Base-by-base conservation (phyloP, 2,888 invertebrate species). In the Scotopteryx bipunctaria region DNA sequence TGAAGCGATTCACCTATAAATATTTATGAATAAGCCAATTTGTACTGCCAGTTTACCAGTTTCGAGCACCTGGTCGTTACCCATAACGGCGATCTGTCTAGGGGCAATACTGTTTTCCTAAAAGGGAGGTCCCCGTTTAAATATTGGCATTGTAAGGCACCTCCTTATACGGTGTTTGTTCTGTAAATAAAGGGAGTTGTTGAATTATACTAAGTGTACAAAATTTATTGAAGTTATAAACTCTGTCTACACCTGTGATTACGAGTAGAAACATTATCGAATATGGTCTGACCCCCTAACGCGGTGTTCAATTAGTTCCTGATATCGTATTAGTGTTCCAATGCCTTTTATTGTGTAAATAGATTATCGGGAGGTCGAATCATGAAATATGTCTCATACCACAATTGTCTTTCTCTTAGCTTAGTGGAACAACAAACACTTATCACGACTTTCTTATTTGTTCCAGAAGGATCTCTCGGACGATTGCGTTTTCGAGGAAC, bases 401-500 rank as follows among this genome's bases (percentile, higher is more conserved):
- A n/a, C n/a, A n/a, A n/a, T n/a, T n/a, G n/a, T n/a, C n/a, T n/a
- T n/a, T n/a, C n/a, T n/a, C n/a, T n/a, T n/a, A n/a, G n/a, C n/a
- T n/a, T n/a, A n/a, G n/a, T n/a, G n/a, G n/a, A n/a, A n/a, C n/a
- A 11, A 23, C 32, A 32, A 25, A 19, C 36, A 64, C 64, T 74
- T 68, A 78, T 68, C 62, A 61, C 64, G 61, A 61, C 43, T 43
- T 71, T 82, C 78, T 83, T 71, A 72, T 73, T 91, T 93, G 92
- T 95, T 95, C 73, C 95, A 96, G 96, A 94, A 93, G 91, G 94
- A 94, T 85, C 95, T 94, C 92, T 94, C 94, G 78, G 94, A 95
- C 80, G 95, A 95, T 75, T 97, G 96, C 91, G 93, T 96, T 81
- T 96, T 96, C 92, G 95, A 95, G 88, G 96, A 96, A 91, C 94